Base-by-base conservation (phyloP, 2,888 invertebrate genomes). In the Adelognathus sp. region DNA sequence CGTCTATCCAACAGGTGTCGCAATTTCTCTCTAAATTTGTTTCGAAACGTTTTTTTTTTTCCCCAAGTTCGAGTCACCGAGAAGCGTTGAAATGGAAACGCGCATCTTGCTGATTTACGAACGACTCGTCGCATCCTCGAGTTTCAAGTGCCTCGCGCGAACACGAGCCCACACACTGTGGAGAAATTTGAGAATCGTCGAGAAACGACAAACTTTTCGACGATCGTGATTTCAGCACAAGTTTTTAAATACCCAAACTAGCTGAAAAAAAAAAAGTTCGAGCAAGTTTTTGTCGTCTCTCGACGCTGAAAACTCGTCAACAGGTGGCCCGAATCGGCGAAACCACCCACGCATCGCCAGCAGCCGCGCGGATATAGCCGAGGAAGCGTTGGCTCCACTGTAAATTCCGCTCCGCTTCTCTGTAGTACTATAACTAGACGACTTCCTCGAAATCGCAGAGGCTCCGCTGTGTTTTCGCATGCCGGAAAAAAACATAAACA, bases 251-350 rank as follows among this genome's bases (percentile, higher is more conserved):
- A n/a, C n/a, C n/a, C n/a, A 46, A 63, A 50, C 21, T n/a, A 18
- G 18, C 21, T 14, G 46, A 3, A 50, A 24, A 3, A 14, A 14
- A 61, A 41, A 24, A 44, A 29, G 27, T 50, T 50, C 11, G 46
- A 11, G 36, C 6, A 24, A 21, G 24, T 24, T n/a, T n/a, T n/a
- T n/a, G n/a, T 2, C 9, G 24, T 4, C 16, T 41, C 14, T 0
- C 44, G 41, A 1, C 21, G 11, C 1, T 14, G 39, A 3, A n/a
- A 36, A 52, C 52, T 27, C 39, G 14, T 66, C 66, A 66, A 85
- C 86, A 85, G 85, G 86, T 85, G 84, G 85, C 77, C 33, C 46
- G 66, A 83, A 80, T 76, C 64, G n/a, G 63, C 14, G 36, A 36
- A 39, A 36, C 27, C 11, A 24, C 52, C 50, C 33, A 4, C 36